These are phyloP conservation scores for Heptranchias perlo DNA, from an alignment of 2,113 vertebrate species.

Conservation along the genomic window DNA sequence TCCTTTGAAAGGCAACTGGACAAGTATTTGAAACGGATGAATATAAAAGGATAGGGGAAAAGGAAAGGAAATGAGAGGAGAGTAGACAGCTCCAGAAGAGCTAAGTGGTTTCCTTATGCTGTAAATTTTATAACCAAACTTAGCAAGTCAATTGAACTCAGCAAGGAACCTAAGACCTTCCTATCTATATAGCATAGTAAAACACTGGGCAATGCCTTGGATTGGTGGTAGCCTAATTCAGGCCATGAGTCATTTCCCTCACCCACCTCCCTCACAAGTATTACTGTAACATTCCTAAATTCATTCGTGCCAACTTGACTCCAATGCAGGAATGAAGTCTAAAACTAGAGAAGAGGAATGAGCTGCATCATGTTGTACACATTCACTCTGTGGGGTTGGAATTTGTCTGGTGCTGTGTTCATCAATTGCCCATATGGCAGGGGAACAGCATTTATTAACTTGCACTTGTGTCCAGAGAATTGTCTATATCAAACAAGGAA, in stretches of 20 bases:
- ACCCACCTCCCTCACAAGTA: not conserved
- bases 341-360: not conserved
- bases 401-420: not conserved
- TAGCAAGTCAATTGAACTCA: not conserved
- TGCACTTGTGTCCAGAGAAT: not conserved
- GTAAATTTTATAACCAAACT: not conserved
- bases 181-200: not conserved
- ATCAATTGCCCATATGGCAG: not conserved
- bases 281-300: not conserved
- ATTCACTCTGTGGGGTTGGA: not conserved
- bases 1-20: not conserved
- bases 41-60: not conserved
- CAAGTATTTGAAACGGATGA: not conserved
- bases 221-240: not conserved
- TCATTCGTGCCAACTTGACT: not conserved
- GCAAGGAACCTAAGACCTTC: not conserved
- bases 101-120: not conserved
- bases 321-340: not conserved
- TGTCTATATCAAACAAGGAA: not conserved
- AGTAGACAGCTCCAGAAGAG: not conserved
- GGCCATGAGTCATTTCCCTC: not conserved
- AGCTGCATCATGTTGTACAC: not conserved
- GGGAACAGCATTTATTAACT: not conserved
- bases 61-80: not conserved
- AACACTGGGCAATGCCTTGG: not conserved